Conservation (phyloP, 1,140 invertebrate genomes). For the Heliconius eleuchia region DNA sequence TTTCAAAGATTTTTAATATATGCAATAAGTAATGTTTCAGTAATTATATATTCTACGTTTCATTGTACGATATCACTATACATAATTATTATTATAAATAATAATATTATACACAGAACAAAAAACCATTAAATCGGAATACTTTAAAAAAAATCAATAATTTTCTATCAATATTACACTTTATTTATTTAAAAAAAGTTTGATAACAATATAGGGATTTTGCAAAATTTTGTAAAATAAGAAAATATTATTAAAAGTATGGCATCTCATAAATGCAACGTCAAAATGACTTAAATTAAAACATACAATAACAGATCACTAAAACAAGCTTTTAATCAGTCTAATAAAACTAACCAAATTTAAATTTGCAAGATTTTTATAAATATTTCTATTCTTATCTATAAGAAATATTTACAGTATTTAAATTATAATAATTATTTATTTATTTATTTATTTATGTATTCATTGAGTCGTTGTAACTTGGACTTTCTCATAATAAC, state of each 20-base stretch:
- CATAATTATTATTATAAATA: constrained; percentile 26
- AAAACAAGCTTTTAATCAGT: neutral
- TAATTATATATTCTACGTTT: constrained; percentile 41
- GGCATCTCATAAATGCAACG: constrained; percentile 46
- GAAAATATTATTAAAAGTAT: constrained; percentile 20
- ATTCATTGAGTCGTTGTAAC: constrained; percentile 34
- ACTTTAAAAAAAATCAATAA: neutral
- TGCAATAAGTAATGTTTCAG: constrained; percentile 45
- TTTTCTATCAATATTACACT: neutral
- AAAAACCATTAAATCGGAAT: neutral
- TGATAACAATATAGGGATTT: neutral
- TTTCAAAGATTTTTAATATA: constrained; percentile 43
- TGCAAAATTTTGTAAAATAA: neutral
- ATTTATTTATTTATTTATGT: neutral
- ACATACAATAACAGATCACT: neutral
- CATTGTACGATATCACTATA: constrained; percentile 38
- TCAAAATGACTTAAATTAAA: constrained; percentile 12
- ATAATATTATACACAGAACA: constrained; percentile 12
- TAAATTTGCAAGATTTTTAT: neutral
- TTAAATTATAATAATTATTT: constrained; percentile 34
- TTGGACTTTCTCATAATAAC: constrained; percentile 28
- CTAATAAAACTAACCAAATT: neutral
- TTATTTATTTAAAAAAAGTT: neutral
- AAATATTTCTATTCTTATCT: constrained; percentile 12
- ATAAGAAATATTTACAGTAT: constrained; percentile 24